phyloP scores from a whole-genome alignment of 1,140 invertebrate species.

The Lutraria rhynchaena region DNA sequence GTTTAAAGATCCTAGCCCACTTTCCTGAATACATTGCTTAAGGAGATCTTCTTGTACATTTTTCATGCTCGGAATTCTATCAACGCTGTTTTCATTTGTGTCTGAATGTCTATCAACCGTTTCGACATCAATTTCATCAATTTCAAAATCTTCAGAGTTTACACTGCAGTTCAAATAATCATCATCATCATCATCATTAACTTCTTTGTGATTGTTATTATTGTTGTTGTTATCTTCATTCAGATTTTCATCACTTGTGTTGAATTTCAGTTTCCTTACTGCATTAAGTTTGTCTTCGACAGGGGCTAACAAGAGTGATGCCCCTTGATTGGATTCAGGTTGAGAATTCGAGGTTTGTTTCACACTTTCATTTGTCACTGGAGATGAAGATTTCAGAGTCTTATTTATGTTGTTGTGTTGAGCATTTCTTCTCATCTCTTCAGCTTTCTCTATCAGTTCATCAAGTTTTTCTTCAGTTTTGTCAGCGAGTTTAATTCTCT shows the following conservation, averaged over 20 bases:
- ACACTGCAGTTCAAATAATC: conserved; percentile 54
- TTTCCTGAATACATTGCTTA: conserved; percentile 38
- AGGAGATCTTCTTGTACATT: conserved; percentile 22
- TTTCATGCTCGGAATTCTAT: not conserved
- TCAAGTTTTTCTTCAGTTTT: conserved; percentile 45
- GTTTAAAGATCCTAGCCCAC: conserved; percentile 33
- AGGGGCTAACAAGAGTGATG: conserved; percentile 46
- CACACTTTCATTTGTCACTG: not conserved
- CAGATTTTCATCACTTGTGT: conserved; percentile 19
- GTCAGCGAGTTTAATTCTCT: conserved; percentile 57
- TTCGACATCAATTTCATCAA: conserved; percentile 53
- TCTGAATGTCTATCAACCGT: conserved; percentile 20
- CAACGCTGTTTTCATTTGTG: not conserved
- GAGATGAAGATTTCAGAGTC: not conserved
- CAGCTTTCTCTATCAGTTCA: conserved; percentile 50
- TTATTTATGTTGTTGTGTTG: not conserved
- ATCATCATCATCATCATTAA: conserved; percentile 46
- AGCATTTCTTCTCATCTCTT: conserved; percentile 31
- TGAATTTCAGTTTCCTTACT: conserved; percentile 54
- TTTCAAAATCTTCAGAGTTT: conserved; percentile 57
- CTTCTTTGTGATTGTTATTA: not conserved
- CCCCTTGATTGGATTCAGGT: conserved; percentile 34
- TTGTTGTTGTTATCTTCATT: not conserved
- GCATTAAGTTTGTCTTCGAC: conserved; percentile 40
- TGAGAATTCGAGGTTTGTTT: not conserved